A percentile compares a stretch with the other conserved stretches of the same genome.
These are phyloP conservation scores for Dolichopus griseipennis DNA, from an alignment of 2,888 invertebrate species.

Conservation along the genomic window DNA sequence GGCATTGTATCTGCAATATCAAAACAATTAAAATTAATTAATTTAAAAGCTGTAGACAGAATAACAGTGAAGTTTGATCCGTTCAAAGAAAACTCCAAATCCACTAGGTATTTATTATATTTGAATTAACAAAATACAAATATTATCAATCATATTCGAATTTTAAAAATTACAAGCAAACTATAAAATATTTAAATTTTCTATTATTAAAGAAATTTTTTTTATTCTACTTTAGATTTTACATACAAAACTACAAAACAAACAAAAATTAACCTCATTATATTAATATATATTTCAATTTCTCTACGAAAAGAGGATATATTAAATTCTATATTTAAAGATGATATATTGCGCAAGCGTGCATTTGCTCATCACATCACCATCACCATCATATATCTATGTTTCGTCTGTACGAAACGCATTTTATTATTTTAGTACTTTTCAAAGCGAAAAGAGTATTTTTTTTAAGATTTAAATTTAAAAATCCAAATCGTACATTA, in stretches of 20 bases:
- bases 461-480: not conserved
- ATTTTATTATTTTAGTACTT: conserved; percentile 3
- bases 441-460: not conserved
- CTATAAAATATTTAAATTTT: too few species aligned
- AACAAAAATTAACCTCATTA: not conserved
- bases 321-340: not conserved
- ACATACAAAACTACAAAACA: not conserved
- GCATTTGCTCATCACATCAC: not conserved
- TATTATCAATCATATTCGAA: too few species aligned
- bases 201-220: too few species aligned
- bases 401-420: not conserved
- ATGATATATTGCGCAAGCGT: not conserved
- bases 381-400: not conserved
- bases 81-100: conserved; percentile 60
- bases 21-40: conserved; percentile 61
- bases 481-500: not conserved
- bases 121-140: too few species aligned
- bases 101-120: conserved; percentile 44
- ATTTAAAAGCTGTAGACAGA: conserved; percentile 69
- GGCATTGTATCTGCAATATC: conserved; percentile 64
- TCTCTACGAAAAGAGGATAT: too few species aligned
- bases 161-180: too few species aligned
- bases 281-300: not conserved
- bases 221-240: too few species aligned
- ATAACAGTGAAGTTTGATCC: conserved; percentile 78